Evolutionary conservation across 2,797 vertebrate species (phyloP).

Genomic region (Mus caroli): DNA sequence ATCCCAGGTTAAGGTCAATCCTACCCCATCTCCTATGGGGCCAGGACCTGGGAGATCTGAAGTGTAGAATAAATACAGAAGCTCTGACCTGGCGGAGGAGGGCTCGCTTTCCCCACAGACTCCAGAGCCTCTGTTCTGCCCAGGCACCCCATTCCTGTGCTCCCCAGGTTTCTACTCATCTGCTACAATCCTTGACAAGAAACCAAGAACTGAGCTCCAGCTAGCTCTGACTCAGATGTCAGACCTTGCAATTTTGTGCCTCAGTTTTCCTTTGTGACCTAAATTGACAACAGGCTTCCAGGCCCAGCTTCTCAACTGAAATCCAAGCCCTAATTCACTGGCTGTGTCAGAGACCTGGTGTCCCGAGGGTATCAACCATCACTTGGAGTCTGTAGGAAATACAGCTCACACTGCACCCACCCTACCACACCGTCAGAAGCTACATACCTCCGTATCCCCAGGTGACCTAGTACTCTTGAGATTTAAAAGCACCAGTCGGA

Average conservation of each 20-base stretch:
- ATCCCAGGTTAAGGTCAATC: neutral
- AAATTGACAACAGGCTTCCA: neutral
- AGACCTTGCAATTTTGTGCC: neutral
- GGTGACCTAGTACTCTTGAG: neutral
- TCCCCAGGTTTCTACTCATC: neutral
- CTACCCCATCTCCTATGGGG: neutral
- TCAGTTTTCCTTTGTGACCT: neutral
- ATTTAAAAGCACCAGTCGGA: neutral
- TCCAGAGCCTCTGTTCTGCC: rapidly evolving
- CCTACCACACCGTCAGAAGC: neutral
- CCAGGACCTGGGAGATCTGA: neutral
- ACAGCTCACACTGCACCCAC: neutral
- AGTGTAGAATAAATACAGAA: neutral
- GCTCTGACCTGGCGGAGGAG: neutral
- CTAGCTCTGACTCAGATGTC: neutral
- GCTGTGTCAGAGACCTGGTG: neutral
- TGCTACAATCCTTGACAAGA: neutral
- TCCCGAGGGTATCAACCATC: neutral
- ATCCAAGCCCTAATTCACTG: neutral
- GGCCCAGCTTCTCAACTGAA: neutral
- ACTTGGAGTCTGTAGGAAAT: neutral
- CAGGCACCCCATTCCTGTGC: neutral
- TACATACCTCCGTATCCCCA: neutral
- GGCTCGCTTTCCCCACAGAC: neutral
- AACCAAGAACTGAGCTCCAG: neutral